Evolutionary conservation across 2,888 invertebrate species (phyloP), one percentile per base, ranked within the genome.

Genomic region (Autographa pulchrina): DNA sequence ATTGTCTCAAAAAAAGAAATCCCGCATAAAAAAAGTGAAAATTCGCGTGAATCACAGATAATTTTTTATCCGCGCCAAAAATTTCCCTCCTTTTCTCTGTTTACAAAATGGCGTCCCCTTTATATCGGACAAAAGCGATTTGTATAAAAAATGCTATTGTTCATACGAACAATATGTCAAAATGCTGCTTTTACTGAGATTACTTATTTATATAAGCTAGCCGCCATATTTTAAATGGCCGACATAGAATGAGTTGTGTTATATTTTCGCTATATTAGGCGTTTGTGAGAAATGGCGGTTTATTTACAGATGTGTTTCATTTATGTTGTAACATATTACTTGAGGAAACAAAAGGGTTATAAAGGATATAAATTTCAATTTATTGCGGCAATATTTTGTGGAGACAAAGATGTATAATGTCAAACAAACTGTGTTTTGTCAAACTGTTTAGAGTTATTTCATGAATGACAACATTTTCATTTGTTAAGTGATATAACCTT

Each of bases 91-190:
- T 78, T 75, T 82, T 74, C 72, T 65, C 69, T 70, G 81, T 82
- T 84, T 83, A 83, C 84, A 84, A 85, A 89, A 83, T 86, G 84
- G 84, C 75, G 61, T 74, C 65, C 67, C 78, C 77, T 81, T 83
- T 85, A 86, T 88, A 89, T 88, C 81, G 83, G 85, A 90, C 89
- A 89, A 90, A 88, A 85, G 88, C 86, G 82, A 90, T 91, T 90
- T 88, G 88, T 89, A 88, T 89, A 88, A 91, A 91, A 91, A 90
- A 90, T 88, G 83, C 88, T 84, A 90, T 93, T 92, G 92, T 92
- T 89, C 86, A 81, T 78, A 76, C 78, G 80, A 81, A 90, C 91
- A 92, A 92, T 92, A 92, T 92, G 92, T 92, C 92, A 91, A 90
- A 90, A 90, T 88, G 87, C 86, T 87, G 89, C 88, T 90, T 90